Conservation (phyloP, 2,797 vertebrate genomes). For the Aldrovandia affinis region DNA sequence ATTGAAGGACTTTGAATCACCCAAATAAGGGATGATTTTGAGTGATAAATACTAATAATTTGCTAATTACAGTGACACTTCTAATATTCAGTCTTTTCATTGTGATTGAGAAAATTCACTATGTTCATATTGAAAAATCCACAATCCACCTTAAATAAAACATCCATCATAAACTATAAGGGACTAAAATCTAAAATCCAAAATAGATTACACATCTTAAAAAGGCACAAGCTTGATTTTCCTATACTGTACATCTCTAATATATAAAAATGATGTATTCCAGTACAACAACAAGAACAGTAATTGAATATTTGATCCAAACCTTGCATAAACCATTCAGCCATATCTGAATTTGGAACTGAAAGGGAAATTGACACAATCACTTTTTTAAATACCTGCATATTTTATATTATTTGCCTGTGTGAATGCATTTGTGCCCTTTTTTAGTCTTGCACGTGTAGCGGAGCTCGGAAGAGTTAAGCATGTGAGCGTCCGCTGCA, state of each 20-base stretch:
- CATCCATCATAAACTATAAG: neutral
- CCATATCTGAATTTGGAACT: neutral
- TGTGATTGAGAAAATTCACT: neutral
- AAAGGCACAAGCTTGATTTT: slow-evolving; percentile 14
- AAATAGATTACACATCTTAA: slow-evolving; percentile 2
- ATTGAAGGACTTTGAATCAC: neutral
- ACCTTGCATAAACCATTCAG: slow-evolving; percentile 10
- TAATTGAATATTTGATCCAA: neutral
- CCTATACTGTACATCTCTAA: neutral
- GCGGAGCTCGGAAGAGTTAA: too few species aligned
- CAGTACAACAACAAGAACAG: neutral
- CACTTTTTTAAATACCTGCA: neutral
- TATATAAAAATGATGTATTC: neutral
- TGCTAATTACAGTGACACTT: neutral
- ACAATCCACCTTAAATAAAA: slow-evolving; percentile 4
- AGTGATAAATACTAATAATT: neutral
- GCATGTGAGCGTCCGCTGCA: too few species aligned
- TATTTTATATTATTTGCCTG: neutral
- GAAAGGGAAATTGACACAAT: neutral
- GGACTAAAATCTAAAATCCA: neutral
- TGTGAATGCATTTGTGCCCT: neutral
- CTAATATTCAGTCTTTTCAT: neutral
- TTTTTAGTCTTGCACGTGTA: neutral
- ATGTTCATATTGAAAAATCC: neutral
- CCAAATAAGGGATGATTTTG: neutral